Base-by-base conservation (phyloP, 2,113 vertebrate genomes). In the Bucco capensis region DNA sequence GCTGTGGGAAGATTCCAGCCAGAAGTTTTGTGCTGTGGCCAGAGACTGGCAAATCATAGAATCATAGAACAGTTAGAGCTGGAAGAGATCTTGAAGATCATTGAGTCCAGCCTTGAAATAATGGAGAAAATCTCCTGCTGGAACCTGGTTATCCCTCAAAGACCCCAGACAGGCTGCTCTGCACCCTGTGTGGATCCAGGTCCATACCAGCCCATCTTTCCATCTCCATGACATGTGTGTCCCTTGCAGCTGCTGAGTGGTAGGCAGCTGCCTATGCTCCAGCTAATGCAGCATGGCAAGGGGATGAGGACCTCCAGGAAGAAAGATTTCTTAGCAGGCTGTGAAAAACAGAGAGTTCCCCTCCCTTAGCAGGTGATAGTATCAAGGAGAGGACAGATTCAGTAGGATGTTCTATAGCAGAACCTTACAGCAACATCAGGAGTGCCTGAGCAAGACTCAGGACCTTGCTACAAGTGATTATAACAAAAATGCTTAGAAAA, bases 221-320 rank as follows among this genome's bases (percentile, higher is more conserved):
- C 19, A 57, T 28, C n/a, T 40, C 25, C 33, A 64, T 53, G 25
- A 65, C 33, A 28, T 2, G 0, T 0, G 0, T 19, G n/a, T 57
- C 31, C 49, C 71, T 58, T 51, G 33, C n/a, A 66, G 46, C 56
- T 73, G 30, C 27, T 51, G 46, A 15, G 23, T 44, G 14, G 19
- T 38, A 27, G 22, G 12, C 12, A 56, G 40, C 61, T 79, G 47
- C 54, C 70, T 17, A 1, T 0, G 0, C 21, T 65, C 46, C 78
- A 76, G 35, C 30, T 38, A 19, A 19, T 15, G 67, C 56, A 89
- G 58, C 28, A 46, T 33, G 66, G 27, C 1, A 0, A 2, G 2
- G 12, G 28, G 15, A n/a, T 16, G 8, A 79, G 42, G 47, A 47
- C 12, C 24, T 77, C 27, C 4, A 19, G 17, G 47, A 38, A 73